Evolutionary conservation across 1,140 invertebrate genomes (phyloP).

Genomic region (Drosophila pandora): DNA sequence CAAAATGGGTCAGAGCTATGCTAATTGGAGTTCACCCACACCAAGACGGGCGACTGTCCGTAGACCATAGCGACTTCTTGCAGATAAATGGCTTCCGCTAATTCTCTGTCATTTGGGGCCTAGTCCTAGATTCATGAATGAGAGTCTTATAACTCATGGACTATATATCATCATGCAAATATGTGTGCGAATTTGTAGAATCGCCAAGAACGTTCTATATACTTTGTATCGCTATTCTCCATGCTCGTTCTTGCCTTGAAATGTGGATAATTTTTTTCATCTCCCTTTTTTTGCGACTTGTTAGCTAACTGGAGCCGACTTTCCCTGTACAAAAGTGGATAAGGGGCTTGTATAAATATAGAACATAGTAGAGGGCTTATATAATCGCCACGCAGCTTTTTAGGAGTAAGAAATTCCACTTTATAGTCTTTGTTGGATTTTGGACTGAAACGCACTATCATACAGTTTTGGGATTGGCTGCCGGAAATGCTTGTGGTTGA

Average conservation of each 20-base stretch:
- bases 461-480: constrained; percentile 12
- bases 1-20: constrained; percentile 77
- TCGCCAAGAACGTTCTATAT: constrained; percentile 37
- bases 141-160: constrained; percentile 46
- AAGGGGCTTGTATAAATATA: constrained; percentile 44
- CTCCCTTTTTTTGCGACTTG: constrained; percentile 33
- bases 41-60: constrained; percentile 36
- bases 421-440: neutral
- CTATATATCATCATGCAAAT: neutral
- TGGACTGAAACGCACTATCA: constrained; percentile 14
- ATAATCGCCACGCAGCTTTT: constrained; percentile 12
- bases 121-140: constrained; percentile 64
- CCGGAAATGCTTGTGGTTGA: constrained; percentile 33
- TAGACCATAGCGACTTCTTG: constrained; percentile 46
- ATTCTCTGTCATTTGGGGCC: constrained; percentile 59
- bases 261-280: constrained; percentile 33
- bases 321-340: constrained; percentile 44
- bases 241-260: constrained; percentile 55
- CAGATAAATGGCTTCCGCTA: constrained; percentile 70
- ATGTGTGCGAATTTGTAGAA: constrained; percentile 30
- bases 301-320: constrained; percentile 63
- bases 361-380: constrained; percentile 18
- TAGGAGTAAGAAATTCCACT: neutral
- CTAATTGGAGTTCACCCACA: constrained; percentile 77
- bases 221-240: constrained; percentile 5